Evolutionary conservation across 2,888 invertebrate species (phyloP), one percentile per base, ranked within the genome.

Genomic region (Pristionchus mayeri): DNA sequence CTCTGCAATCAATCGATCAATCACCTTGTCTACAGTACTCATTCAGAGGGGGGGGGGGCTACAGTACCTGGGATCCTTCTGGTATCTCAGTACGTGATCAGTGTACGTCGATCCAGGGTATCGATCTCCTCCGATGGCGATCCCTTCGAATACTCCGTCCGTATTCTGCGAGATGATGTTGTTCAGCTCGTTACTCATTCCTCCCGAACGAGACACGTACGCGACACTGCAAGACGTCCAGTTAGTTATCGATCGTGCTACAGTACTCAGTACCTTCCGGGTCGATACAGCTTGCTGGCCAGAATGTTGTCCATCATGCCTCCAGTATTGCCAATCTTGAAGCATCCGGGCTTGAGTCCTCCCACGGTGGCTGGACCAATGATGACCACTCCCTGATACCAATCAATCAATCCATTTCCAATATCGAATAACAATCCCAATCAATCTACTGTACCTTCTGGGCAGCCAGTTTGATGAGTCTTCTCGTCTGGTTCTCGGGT

Each of bases 271-370:
- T 85, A 94, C 94, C 94, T 94, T 91, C 99, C 99, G 0, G 98
- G 96, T 44, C 99, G 94, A 94, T 98, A 99, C 21, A 99, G 95
- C 93, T 98, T 98, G 88, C 98, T 98, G 93, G 98, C 96, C 1
- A 99, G 94, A 89, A 99, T 98, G 93, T 99, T 99, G 93, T 99
- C 99, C 95, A 99, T 96, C 98, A 99, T 99, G 85, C 99, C 99
- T 21, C 98, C 99, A 0, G 99, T 99, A 94, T 99, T 99, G 85
- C 93, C 93, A 90, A 99, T 99, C 94, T 98, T 99, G 94, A 99
- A 98, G 93, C 98, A 97, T 1, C 98, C 99, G 0, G 99, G 98
- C 92, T 98, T 98, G 85, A 99, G 96, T 6, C 98, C 99, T 78
- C 99, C 99, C 60, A 99, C 94, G 16, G 93, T 93, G 4, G 93